A percentile compares a stretch with the other conserved stretches of the same genome.
These are phyloP conservation scores for Gallinago media DNA, from an alignment of 2,113 vertebrate genomes.

Conservation along the genomic window DNA sequence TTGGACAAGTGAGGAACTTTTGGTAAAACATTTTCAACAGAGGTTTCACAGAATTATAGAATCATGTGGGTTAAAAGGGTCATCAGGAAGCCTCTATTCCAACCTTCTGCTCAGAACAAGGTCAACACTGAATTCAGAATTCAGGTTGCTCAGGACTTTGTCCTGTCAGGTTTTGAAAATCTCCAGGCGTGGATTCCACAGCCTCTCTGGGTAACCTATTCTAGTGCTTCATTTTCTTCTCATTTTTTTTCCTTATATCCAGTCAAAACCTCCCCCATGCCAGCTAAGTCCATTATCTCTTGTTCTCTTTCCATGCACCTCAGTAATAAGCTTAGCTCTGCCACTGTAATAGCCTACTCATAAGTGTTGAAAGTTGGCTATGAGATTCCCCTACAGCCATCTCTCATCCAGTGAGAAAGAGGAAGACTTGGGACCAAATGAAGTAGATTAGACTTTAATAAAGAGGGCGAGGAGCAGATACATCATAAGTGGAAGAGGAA, in stretches of 20 bases:
- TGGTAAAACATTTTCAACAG: neutral
- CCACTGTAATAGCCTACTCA: neutral
- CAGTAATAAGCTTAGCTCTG: neutral
- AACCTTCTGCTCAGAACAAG: neutral
- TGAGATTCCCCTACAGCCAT: too few species aligned
- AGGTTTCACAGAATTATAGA: neutral
- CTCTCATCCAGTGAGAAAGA: neutral
- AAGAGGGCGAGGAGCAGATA: neutral
- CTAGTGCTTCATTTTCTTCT: neutral
- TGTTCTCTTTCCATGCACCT: neutral
- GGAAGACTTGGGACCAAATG: neutral
- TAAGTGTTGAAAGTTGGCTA: too few species aligned
- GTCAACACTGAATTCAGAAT: neutral
- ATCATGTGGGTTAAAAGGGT: neutral
- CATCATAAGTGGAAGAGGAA: neutral
- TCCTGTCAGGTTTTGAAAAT: neutral
- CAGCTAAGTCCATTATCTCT: neutral
- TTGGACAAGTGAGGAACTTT: neutral
- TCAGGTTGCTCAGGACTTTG: neutral
- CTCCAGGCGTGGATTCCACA: neutral
- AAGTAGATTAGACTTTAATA: neutral
- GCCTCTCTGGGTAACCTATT: neutral
- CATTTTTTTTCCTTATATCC: neutral
- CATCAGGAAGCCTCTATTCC: neutral
- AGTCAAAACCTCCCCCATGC: neutral